Base-by-base conservation (phyloP, 2,113 vertebrate genomes). In the Herpetotheres cachinnans region DNA sequence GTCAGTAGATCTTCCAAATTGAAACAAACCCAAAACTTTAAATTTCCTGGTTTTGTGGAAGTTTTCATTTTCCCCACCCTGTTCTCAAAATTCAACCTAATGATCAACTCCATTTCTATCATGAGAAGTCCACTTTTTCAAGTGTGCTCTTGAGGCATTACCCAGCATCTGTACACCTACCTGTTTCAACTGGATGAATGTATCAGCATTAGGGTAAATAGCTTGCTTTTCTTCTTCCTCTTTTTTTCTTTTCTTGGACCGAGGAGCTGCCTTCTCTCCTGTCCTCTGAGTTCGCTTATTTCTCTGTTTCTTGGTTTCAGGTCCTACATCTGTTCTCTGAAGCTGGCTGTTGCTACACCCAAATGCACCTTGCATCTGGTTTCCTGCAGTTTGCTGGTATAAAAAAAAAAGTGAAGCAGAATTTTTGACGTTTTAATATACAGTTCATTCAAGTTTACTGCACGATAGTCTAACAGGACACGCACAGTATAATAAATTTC, bases 241-340 rank as follows among this genome's bases (percentile, higher is more conserved):
- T 73, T 98, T 99, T 94, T 98, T 99, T 74, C 99, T 99, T 94
- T 99, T 99, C 96, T 99, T 99, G 94, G 98, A 98, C 40, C 99
- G 99, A 63, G 99, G 98, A 12, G 98, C 98, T 19, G 98, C 98
- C 93, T 98, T 98, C 96, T 99, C 99, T 65, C 98, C 98, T 0
- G 95, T 89, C 95, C 98, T 98, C 89, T 97, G 97, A 40, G 97
- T 85, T 76, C 99, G 97, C 95, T 99, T 99, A 84, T 97, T 99
- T 92, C 99, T 98, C 86, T 98, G 98, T 71, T 99, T 99, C 97
- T 99, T 99, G 97, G 95, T 98, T 91, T 99, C 99, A 83, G 97
- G 98, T 81, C 99, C 99, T 24, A 95, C 95, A 52, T 98, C 98
- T 91, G 97, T 18, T 91, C 97, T 98, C 62, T 97, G 98, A 85